phyloP scores from a whole-genome alignment of 2,113 vertebrate genomes.

The Atrichornis clamosus region DNA sequence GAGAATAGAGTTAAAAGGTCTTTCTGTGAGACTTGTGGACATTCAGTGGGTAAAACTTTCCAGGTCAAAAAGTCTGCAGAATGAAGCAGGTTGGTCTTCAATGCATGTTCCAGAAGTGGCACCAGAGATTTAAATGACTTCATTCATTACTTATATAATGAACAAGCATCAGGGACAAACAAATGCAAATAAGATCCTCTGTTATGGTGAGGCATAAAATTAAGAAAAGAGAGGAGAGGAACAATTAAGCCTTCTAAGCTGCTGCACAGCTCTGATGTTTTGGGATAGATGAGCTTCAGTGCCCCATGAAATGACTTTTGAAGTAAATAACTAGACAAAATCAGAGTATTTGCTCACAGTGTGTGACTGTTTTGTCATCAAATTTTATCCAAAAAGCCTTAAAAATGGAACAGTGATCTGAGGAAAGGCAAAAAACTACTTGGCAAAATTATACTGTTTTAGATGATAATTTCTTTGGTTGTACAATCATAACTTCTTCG shows the following conservation, averaged over 20 bases:
- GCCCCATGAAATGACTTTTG: neutral
- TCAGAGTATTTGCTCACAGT: neutral
- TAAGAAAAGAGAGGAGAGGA: neutral
- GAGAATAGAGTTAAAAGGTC: neutral
- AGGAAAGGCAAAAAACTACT: neutral
- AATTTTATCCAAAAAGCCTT: neutral
- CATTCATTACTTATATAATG: neutral
- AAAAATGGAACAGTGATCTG: neutral
- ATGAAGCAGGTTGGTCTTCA: neutral
- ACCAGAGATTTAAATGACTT: neutral
- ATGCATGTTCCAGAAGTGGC: neutral
- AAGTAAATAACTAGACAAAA: neutral
- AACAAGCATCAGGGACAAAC: neutral
- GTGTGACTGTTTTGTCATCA: neutral
- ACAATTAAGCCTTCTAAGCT: neutral
- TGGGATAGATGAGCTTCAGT: neutral
- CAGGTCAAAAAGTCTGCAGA: neutral
- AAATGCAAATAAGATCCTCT: neutral
- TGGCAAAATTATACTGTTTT: neutral
- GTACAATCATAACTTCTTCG: neutral
- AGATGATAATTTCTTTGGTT: neutral
- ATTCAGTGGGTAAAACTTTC: neutral
- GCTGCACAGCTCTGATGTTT: neutral
- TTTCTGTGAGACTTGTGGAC: neutral
- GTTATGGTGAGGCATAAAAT: neutral